These are phyloP conservation scores for Oconnorella tubifera DNA, from an alignment of 2,888 invertebrate genomes.

Conservation along the genomic window DNA sequence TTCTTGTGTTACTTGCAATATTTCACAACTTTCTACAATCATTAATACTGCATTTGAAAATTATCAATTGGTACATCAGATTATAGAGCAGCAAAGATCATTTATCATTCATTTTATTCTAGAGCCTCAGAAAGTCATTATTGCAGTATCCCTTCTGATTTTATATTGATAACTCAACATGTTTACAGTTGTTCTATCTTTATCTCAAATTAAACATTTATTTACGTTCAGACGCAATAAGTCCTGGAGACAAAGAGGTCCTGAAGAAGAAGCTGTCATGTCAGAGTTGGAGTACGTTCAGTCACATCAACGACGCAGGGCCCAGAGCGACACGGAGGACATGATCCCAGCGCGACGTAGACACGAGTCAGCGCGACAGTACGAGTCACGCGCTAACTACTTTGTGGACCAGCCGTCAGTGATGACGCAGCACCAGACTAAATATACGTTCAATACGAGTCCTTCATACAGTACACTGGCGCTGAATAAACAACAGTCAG, in stretches of 20 bases:
- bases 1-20: too few relatives aligned
- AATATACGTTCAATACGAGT: slow-evolving; percentile 1
- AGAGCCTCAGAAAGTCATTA: too few relatives aligned
- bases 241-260: slow-evolving; percentile 36
- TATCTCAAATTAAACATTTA: too few relatives aligned
- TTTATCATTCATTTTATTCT: too few relatives aligned
- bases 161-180: too few relatives aligned
- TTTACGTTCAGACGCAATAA: not conserved
- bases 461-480: slow-evolving; percentile 1
- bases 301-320: slow-evolving; percentile 52
- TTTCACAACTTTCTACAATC: too few relatives aligned
- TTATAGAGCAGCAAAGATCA: too few relatives aligned
- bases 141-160: too few relatives aligned
- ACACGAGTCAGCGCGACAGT: not conserved
- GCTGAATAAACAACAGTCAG: not conserved
- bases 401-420: not conserved
- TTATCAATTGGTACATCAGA: too few relatives aligned
- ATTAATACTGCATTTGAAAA: too few relatives aligned
- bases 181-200: too few relatives aligned
- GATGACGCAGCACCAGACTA: not conserved
- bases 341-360: slow-evolving; percentile 35
- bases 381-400: not conserved
- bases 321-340: slow-evolving; percentile 59
- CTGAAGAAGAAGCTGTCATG: slow-evolving; percentile 74
- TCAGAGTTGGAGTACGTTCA: slow-evolving; percentile 60